Base-by-base conservation (phyloP, 2,888 invertebrate genomes). In the Drosophila rubida region DNA sequence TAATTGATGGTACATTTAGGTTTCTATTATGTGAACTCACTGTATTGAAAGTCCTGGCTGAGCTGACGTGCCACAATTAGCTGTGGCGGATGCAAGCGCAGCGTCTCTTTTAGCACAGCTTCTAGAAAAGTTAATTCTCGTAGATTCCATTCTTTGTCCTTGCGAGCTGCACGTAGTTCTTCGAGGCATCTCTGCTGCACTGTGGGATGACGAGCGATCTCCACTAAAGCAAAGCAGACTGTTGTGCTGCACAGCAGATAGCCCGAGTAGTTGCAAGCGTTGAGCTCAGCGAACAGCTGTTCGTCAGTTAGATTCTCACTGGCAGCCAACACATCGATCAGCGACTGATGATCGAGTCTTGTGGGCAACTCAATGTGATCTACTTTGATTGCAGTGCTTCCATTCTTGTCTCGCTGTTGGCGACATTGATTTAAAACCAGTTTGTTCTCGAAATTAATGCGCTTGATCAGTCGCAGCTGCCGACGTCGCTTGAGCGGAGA, bases 21-120 rank as follows among this genome's bases (percentile, higher is more conserved):
- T n/a, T n/a, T 19, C 19, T 19, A 1, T 3, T 19, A 19, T 11
- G 1, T 1, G n/a, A n/a, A 59, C 80, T 53, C 51, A 88, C 88
- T 82, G 45, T 88, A 88, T 0, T 44, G 5, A 19, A 88, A 88
- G 16, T 88, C 75, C 23, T 64, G 35, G 0, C 39, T 62, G 0
- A 88, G 64, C 13, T 88, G 60, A 0, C 89, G 67, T 0, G 50
- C 77, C 6, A 88, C 65, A 22, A 89, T 74, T 11, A 77, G 44
- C 2, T 95, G 94, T 27, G 94, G 94, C 0, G 95, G 95, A 75
- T 93, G 94, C 7, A 95, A 83, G 35, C 95, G 90, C 58, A 95
- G 74, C 0, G 94, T 92, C 88, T 95, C 95, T 78, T 94, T 94
- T 11, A 95, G 93, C 49, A 90, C 89, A 0, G 80, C 71, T 0